Base-by-base conservation (phyloP, 2,113 vertebrate species). In the Cnemophilus loriae region DNA sequence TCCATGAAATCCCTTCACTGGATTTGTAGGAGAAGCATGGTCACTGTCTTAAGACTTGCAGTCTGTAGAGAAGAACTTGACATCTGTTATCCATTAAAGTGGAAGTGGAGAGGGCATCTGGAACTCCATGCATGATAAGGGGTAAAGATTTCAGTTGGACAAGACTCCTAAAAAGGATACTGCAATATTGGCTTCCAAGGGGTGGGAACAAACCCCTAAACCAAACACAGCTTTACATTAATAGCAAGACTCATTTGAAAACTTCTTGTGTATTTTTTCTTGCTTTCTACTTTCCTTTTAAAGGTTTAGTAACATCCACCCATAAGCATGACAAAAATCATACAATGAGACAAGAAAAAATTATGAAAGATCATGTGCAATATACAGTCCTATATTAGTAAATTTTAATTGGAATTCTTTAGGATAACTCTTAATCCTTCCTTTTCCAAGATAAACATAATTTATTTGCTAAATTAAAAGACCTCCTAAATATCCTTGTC, bases 11-110 rank as follows among this genome's bases (percentile, higher is more conserved):
- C 59, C 41, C 28, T 64, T 77, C 52, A 13, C 28, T 81, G 32
- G 55, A 20, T 74, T 59, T 91, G 75, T 46, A 83, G 44, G 53
- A 93, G 68, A 75, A 67, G 15, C 24, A 28, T 18, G 59, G 39
- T 83, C 60, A 55, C 37, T 89, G 5, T 68, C 37, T 75, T 81
- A 80, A 93, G 59, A 52, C 33, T 70, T 12, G 3, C 26, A 53
- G 57, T 81, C 26, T 92, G 3, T 17, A 65, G n/a, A 82, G 83
- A 53, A 77, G 19, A 67, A 33, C 30, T 53, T 75, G 33, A 23
- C 93, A 96, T 81, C 83, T 95, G 90, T 87, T 84, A 32, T 19
- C 55, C 59, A 50, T 92, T 93, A 56, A 59, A 57, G 39, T 67
- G 23, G 18, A 87, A 83, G 12, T 35, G 42, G 22, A 84, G n/a